These are phyloP conservation scores for Drosophila paulistorum DNA, from an alignment of 1,140 invertebrate genomes.

Conservation along the genomic window DNA sequence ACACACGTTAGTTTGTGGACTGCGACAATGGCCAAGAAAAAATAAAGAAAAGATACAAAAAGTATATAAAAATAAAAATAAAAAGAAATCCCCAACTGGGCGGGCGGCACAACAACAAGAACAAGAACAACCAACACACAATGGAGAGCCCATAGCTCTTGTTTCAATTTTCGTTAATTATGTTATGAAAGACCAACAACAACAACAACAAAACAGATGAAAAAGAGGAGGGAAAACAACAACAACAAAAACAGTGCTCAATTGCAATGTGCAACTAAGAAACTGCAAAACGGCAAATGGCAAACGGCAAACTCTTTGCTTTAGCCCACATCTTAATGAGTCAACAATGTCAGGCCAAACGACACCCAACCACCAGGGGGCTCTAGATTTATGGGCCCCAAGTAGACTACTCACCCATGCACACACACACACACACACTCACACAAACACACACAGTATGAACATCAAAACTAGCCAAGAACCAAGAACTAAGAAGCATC, in stretches of 20 bases:
- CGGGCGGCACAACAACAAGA: slow-evolving; percentile 43
- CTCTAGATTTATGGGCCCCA: slow-evolving; percentile 67
- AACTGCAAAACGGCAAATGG: slow-evolving; percentile 31
- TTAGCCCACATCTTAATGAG: slow-evolving; percentile 62
- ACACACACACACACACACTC: slow-evolving; percentile 1
- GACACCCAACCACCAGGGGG: slow-evolving; percentile 25
- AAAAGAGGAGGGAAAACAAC: background rate
- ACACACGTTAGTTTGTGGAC: slow-evolving; percentile 1
- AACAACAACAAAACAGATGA: slow-evolving; percentile 14
- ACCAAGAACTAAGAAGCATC: background rate
- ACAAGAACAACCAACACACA: slow-evolving; percentile 36
- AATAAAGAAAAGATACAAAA: slow-evolving; percentile 19
- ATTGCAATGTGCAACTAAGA: slow-evolving; percentile 36
- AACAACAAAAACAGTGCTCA: slow-evolving; percentile 4
- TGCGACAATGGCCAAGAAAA: slow-evolving; percentile 50
- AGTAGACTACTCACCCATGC: slow-evolving; percentile 14
- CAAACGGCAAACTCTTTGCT: slow-evolving; percentile 46
- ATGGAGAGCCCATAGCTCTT: slow-evolving; percentile 51
- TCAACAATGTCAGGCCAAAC: slow-evolving; percentile 24
- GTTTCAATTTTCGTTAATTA: slow-evolving; percentile 78
- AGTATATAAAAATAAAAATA: slow-evolving; percentile 19
- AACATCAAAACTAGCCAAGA: slow-evolving; percentile 27
- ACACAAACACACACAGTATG: slow-evolving; percentile 5
- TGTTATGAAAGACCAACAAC: slow-evolving; percentile 62
- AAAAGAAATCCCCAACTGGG: slow-evolving; percentile 67